Percentiles rank a stretch among this genome's conserved stretches.
phyloP scores from a whole-genome alignment of 2,888 invertebrate genomes.

The Parnassius apollo region DNA sequence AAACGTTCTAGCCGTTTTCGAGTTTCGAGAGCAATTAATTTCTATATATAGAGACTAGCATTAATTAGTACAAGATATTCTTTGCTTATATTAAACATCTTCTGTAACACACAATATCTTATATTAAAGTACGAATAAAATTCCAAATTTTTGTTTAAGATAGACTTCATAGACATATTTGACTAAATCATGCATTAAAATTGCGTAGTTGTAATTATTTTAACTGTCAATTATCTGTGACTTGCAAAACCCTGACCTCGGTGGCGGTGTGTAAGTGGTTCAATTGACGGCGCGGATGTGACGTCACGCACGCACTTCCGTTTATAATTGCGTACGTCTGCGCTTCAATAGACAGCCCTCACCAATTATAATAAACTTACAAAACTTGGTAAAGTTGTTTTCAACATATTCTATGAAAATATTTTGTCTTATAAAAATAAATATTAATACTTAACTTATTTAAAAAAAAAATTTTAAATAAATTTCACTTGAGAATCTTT shows the following conservation, averaged over 20 bases:
- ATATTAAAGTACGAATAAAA: not conserved
- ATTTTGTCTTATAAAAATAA: not conserved
- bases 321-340: slow-evolving; percentile 64
- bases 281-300: slow-evolving; percentile 62
- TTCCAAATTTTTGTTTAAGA: not conserved
- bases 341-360: slow-evolving; percentile 29
- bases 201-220: slow-evolving; percentile 4
- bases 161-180: no score
- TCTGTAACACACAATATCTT: no score
- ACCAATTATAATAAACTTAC: slow-evolving; percentile 17
- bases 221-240: slow-evolving; percentile 23
- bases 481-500: not conserved
- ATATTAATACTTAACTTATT: not conserved
- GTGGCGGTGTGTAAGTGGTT: slow-evolving; percentile 44
- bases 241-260: slow-evolving; percentile 60
- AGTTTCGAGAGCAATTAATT: no score
- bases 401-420: no score
- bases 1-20: no score
- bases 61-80: no score
- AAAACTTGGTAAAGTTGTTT: not conserved
- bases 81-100: no score
- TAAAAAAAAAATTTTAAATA: not conserved
- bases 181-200: no score
- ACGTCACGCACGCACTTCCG: slow-evolving; percentile 66
- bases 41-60: no score